Conservation (phyloP, 1,140 invertebrate species). For the Lethrus apterus region DNA sequence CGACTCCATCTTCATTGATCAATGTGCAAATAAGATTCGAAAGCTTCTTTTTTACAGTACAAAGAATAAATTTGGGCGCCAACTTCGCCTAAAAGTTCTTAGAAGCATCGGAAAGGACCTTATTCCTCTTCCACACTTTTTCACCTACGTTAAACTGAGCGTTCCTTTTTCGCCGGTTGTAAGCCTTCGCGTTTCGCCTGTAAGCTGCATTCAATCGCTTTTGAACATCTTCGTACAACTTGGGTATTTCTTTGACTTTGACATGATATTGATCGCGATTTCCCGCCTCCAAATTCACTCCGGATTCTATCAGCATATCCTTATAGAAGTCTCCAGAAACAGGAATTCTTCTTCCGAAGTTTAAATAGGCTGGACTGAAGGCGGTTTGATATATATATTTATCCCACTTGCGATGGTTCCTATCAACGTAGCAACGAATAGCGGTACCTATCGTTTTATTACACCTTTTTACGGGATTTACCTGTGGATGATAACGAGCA, state of each 20-base stretch:
- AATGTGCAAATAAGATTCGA: conserved; percentile 11
- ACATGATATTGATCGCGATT: neutral
- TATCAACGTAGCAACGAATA: conserved; percentile 4
- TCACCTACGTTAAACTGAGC: conserved; percentile 5
- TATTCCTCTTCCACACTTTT: conserved; percentile 15
- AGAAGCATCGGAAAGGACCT: conserved; percentile 12
- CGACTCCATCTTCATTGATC: neutral
- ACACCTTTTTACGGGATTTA: conserved; percentile 5
- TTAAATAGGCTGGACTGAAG: neutral
- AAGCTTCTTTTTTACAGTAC: neutral
- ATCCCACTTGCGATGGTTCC: conserved; percentile 1
- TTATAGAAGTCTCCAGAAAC: neutral
- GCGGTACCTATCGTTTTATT: conserved; percentile 5
- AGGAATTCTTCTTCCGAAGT: neutral
- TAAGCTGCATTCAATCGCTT: conserved; percentile 3
- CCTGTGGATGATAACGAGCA: conserved; percentile 12
- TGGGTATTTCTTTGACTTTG: neutral
- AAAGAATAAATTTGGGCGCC: conserved; percentile 14
- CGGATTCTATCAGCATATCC: neutral
- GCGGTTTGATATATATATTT: too few species aligned
- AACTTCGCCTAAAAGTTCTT: conserved; percentile 13
- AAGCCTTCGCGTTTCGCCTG: conserved; percentile 10
- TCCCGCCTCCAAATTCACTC: neutral
- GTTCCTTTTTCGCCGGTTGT: conserved; percentile 16
- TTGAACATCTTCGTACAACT: neutral